Conservation (phyloP, 1,140 invertebrate species). For the Halesus radiatus region DNA sequence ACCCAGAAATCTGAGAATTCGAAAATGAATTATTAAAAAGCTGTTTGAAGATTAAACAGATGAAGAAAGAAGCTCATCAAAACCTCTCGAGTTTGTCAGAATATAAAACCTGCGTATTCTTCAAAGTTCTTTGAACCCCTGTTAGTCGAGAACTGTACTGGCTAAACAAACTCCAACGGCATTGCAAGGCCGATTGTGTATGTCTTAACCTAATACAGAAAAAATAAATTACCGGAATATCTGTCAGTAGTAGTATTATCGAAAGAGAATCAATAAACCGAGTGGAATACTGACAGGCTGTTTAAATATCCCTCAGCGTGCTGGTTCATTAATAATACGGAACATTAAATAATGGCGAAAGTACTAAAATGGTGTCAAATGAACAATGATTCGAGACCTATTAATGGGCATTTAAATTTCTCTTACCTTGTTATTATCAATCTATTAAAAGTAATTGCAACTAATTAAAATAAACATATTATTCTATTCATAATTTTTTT, state of each 20-base stretch:
- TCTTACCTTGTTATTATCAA: too few relatives aligned
- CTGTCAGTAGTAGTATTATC: neutral
- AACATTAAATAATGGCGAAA: neutral
- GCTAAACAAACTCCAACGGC: conserved; percentile 3
- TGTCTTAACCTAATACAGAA: neutral
- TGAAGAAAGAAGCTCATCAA: neutral
- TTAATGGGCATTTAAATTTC: too few relatives aligned
- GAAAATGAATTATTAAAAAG: too few relatives aligned
- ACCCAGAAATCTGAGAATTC: too few relatives aligned
- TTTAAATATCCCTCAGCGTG: conserved; percentile 1
- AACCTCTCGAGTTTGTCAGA: neutral
- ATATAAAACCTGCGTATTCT: too few relatives aligned
- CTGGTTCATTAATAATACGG: neutral
- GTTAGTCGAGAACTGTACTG: neutral
- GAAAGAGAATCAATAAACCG: conserved; percentile 12
- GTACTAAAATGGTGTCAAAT: neutral
- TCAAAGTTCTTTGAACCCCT: conserved; percentile 12
- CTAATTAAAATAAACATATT: too few relatives aligned
- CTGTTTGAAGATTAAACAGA: too few relatives aligned
- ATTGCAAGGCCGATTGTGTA: conserved; percentile 28
- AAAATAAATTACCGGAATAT: conserved; percentile 3
- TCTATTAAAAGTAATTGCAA: too few relatives aligned
- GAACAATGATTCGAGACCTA: neutral
- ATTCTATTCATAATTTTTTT: too few relatives aligned
- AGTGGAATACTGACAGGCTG: conserved; percentile 21